Evolutionary conservation across 2,113 vertebrate genomes (phyloP), one percentile per base, ranked within the genome.

Genomic region (Oxygymnocypris stewartii): DNA sequence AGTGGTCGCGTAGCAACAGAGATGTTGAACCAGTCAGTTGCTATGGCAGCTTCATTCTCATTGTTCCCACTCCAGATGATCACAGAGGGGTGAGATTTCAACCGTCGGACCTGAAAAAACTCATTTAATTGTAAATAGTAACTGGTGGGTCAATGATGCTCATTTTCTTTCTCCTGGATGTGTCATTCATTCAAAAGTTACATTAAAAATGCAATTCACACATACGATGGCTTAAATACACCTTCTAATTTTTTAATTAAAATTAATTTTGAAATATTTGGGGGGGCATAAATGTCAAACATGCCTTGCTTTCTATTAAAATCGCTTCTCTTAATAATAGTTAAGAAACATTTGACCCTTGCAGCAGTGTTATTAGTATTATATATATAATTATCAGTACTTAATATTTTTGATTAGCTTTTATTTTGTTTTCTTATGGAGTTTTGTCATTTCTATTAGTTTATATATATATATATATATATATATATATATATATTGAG

Each of bases 21-120:
- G 86, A 98, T 93, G 16, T 82, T 9, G 88, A 96, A 99, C 98
- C 97, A 99, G 89, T 97, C 90, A 5, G 42, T 88, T 6, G 96
- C 95, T 88, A 99, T 93, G 6, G 97, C 97, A 0, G 94, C 96
- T 92, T 99, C 98, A 4, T 99, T 99, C 92, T 99, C 98, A 84
- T 99, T 99, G 93, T 99, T 99, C 0, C 96, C 97, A 28, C 97
- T 97, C 98, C 98, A 99, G 0, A 96, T 87, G 35, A 99, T 94
- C 67, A 99, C 89, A 8, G 96, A 98, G 0, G 98, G 97, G 85
- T 99, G 97, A 57, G 96, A 96, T 89, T 97, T 99, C 79, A 99
- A 94, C 51, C 97, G 96, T 63, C 88, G 94, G 31, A 98, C 87
- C 98, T 99, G 92, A 90, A 76, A 76, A 37, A 25, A 80, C 3